These are phyloP conservation scores for Xiphophorus birchmanni DNA, from an alignment of 2,797 vertebrate genomes.

Conservation along the genomic window DNA sequence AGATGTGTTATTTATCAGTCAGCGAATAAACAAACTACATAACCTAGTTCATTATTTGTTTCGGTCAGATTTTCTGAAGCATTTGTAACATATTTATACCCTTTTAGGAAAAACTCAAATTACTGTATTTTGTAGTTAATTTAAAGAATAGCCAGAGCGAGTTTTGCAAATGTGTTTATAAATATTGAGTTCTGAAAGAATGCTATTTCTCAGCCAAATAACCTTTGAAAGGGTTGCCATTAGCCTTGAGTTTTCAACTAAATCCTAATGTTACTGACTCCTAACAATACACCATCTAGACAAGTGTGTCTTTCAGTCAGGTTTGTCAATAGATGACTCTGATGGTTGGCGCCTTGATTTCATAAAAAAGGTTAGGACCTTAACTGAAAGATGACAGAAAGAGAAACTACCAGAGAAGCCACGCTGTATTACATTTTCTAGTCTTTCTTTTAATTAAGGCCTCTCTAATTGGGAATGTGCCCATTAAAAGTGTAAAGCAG, in stretches of 20 bases:
- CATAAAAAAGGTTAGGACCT: conserved; percentile 3
- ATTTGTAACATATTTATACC: background rate
- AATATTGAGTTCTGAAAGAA: conserved; percentile 24
- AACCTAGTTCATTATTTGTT: background rate
- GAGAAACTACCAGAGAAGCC: conserved; percentile 5
- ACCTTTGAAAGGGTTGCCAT: conserved; percentile 35
- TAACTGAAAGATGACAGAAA: conserved; percentile 19
- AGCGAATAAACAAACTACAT: background rate
- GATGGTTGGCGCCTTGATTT: conserved; percentile 10
- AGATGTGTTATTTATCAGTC: background rate
- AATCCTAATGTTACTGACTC: conserved; percentile 41
- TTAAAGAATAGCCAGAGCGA: background rate
- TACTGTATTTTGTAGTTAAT: background rate
- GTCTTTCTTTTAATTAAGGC: conserved; percentile 52
- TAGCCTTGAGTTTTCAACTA: conserved; percentile 28
- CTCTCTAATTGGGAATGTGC: conserved; percentile 61
- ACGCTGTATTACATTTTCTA: conserved; percentile 10
- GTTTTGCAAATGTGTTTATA: conserved; percentile 22
- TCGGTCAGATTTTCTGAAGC: background rate
- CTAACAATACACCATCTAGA: conserved; percentile 19
- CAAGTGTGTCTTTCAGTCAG: conserved; percentile 42
- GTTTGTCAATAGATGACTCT: conserved; percentile 17
- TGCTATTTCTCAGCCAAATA: conserved; percentile 40
- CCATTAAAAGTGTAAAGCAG: conserved; percentile 61
- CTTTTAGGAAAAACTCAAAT: background rate